A percentile compares a stretch with the other conserved stretches of the same genome.
Conservation (phyloP, 2,113 vertebrate species). For the Oriolus oriolus region DNA sequence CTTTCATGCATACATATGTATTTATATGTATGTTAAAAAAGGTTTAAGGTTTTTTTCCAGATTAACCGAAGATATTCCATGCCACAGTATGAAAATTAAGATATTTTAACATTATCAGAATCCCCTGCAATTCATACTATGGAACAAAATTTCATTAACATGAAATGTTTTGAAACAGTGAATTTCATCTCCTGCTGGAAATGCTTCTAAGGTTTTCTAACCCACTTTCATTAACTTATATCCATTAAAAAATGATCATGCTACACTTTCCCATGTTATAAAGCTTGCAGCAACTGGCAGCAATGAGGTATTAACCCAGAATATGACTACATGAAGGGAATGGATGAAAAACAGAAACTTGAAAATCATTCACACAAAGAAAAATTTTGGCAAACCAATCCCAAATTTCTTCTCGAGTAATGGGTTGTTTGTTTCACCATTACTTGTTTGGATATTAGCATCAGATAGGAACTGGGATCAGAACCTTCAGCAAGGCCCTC, state of each 20-base stretch:
- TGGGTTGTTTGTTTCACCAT: background rate
- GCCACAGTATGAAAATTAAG: background rate
- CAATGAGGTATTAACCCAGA: background rate
- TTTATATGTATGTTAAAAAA: background rate
- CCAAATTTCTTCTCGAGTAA: background rate
- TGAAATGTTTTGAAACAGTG: background rate
- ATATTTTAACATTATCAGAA: background rate
- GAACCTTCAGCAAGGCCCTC: background rate
- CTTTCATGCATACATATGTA: background rate
- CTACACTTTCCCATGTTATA: background rate
- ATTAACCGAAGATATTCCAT: background rate
- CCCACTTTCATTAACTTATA: background rate
- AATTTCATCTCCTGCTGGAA: background rate
- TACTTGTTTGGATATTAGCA: background rate
- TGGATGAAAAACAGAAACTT: background rate
- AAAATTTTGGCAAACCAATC: background rate
- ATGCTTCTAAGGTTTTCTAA: slow-evolving; percentile 1
- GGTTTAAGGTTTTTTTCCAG: background rate
- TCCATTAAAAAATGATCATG: background rate
- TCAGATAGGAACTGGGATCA: background rate
- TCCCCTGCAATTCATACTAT: background rate
- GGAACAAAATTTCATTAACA: background rate
- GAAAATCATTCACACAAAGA: background rate
- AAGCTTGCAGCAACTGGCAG: background rate
- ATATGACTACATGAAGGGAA: background rate